phyloP scores from a whole-genome alignment of 2,797 vertebrate genomes.

The Sebastes kiyomatsui region DNA sequence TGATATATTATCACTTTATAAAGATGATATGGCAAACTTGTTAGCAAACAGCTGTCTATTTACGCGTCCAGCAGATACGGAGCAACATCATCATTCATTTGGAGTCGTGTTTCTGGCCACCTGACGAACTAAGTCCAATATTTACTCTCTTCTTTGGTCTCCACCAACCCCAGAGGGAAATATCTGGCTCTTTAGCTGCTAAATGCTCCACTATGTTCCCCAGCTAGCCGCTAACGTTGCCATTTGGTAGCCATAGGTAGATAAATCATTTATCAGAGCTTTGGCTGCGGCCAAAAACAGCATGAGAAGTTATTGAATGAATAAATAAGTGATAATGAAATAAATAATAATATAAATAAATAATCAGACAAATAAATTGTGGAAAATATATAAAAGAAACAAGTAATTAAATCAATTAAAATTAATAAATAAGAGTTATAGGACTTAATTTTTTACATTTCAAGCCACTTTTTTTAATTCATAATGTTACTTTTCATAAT shows the following conservation, averaged over 20 bases:
- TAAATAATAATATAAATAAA: not conserved
- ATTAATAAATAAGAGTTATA: not conserved
- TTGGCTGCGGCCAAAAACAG: not conserved
- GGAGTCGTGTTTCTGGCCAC: not conserved
- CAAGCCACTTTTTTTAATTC: not conserved
- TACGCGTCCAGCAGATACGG: not conserved
- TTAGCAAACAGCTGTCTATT: not conserved
- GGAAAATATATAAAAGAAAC: not conserved
- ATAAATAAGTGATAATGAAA: not conserved
- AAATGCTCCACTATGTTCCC: not conserved
- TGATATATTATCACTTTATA: not conserved
- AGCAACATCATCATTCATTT: not conserved
- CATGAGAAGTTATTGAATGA: not conserved
- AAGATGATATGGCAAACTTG: not conserved
- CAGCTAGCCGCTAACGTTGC: not conserved
- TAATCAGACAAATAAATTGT: not conserved
- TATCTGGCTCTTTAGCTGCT: not conserved
- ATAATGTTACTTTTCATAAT: not conserved
- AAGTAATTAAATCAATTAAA: not conserved
- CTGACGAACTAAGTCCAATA: not conserved
- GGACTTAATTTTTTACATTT: not conserved
- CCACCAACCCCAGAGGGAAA: not conserved
- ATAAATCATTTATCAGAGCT: not conserved
- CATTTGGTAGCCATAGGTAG: not conserved
- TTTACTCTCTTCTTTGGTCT: not conserved